Evolutionary conservation across 2,888 invertebrate species (phyloP).

Genomic region (Drosophila limbata): DNA sequence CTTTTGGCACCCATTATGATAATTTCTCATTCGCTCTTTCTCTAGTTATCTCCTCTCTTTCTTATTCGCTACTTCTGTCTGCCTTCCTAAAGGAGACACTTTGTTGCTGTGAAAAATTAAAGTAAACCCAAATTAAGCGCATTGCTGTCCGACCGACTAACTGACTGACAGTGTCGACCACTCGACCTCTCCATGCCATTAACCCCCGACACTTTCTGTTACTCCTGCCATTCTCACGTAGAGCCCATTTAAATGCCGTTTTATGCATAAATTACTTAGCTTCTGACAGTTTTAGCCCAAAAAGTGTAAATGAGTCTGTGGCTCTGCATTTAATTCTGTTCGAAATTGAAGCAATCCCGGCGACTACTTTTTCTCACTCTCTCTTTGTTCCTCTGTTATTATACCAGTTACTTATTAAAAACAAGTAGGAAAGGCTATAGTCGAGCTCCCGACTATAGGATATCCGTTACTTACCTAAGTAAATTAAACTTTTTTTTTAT

Average conservation of each 20-base stretch:
- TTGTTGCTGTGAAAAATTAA: slow-evolving; percentile 65
- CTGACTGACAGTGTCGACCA: slow-evolving; percentile 7
- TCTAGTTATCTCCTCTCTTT: neutral
- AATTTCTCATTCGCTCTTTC: slow-evolving; percentile 35
- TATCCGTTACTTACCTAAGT: too few species aligned
- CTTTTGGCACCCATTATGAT: slow-evolving; percentile 73
- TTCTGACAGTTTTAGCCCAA: slow-evolving; percentile 54
- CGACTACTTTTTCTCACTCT: slow-evolving; percentile 2
- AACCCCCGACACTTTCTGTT: neutral
- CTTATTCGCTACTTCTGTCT: neutral
- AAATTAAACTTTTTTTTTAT: too few species aligned
- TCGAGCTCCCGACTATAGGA: too few species aligned
- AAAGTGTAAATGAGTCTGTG: slow-evolving; percentile 66
- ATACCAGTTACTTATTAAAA: too few species aligned
- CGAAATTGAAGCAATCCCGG: slow-evolving; percentile 60
- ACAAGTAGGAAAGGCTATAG: too few species aligned
- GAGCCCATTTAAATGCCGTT: slow-evolving; percentile 66
- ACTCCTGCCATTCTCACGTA: slow-evolving; percentile 11
- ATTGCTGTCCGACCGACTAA: slow-evolving; percentile 27
- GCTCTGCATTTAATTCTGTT: slow-evolving; percentile 19
- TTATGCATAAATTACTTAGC: slow-evolving; percentile 69
- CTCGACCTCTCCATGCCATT: too few species aligned
- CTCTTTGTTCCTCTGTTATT: neutral
- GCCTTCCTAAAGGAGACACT: slow-evolving; percentile 48
- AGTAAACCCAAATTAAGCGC: slow-evolving; percentile 57